Percentiles rank a stretch among this genome's conserved stretches.
Evolutionary conservation across 2,888 invertebrate genomes (phyloP).

Genomic region (Colostygia pectinataria): DNA sequence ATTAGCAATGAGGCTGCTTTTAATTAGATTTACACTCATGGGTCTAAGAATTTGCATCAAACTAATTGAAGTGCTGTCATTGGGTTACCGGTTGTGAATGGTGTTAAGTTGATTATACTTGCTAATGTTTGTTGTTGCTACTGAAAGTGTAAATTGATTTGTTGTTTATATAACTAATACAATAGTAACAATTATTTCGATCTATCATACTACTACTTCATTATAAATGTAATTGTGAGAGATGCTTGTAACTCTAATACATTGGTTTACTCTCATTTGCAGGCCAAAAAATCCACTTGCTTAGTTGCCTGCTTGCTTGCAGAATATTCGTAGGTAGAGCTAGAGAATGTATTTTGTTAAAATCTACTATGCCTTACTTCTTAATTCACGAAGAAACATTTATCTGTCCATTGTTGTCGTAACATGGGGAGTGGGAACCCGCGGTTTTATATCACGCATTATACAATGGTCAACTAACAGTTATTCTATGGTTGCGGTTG

Average conservation of each 20-base stretch:
- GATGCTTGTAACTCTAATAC: too few relatives aligned
- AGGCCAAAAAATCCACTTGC: too few relatives aligned
- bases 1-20: neutral
- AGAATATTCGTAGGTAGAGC: too few relatives aligned
- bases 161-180: too few relatives aligned
- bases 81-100: conserved; percentile 6
- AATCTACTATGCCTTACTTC: neutral
- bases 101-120: conserved; percentile 15
- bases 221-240: too few relatives aligned
- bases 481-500: conserved; percentile 35
- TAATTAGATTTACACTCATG: neutral
- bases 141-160: neutral
- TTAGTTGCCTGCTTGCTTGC: too few relatives aligned
- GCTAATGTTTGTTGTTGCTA: conserved; percentile 7
- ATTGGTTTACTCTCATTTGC: too few relatives aligned
- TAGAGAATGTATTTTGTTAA: neutral
- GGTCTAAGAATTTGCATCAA: conserved; percentile 4
- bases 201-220: too few relatives aligned
- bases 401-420: conserved; percentile 13
- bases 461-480: conserved; percentile 32
- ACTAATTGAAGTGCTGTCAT: conserved; percentile 15
- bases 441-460: conserved; percentile 22
- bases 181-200: too few relatives aligned
- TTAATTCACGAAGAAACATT: neutral
- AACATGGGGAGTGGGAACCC: conserved; percentile 23